Evolutionary conservation across 2,888 invertebrate genomes (phyloP).

Genomic region (Rhagium mordax): DNA sequence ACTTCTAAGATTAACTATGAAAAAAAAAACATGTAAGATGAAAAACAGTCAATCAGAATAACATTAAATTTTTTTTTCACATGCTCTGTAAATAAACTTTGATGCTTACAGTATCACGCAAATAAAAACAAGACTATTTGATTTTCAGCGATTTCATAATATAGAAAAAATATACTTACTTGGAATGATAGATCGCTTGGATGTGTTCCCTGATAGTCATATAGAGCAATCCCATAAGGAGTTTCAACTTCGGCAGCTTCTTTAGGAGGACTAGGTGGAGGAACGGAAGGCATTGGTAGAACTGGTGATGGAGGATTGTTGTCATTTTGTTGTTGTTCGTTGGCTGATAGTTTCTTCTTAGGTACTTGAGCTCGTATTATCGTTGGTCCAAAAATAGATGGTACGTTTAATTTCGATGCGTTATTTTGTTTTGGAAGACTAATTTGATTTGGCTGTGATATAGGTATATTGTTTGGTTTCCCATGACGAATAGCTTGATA

Average conservation of each 20-base stretch:
- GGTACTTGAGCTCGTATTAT: constrained; percentile 79
- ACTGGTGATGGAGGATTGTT: constrained; percentile 54
- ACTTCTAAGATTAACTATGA: too few relatives aligned
- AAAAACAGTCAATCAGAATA: too few relatives aligned
- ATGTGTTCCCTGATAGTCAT: constrained; percentile 83
- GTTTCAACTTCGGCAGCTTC: constrained; percentile 67
- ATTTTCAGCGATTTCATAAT: too few relatives aligned
- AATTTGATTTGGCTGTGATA: constrained; percentile 40
- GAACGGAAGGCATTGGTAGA: constrained; percentile 83
- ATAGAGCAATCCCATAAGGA: constrained; percentile 85
- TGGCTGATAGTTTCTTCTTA: constrained; percentile 32
- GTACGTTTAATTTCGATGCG: constrained; percentile 43
- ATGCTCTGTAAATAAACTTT: too few relatives aligned
- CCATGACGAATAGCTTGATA: constrained; percentile 24
- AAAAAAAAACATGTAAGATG: too few relatives aligned
- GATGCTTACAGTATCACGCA: too few relatives aligned
- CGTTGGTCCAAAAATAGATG: constrained; percentile 74
- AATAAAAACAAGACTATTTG: too few relatives aligned
- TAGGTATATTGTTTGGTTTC: constrained; percentile 24
- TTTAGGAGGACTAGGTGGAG: constrained; percentile 84
- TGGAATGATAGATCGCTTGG: constrained; percentile 85
- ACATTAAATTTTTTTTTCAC: too few relatives aligned
- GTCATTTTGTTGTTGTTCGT: constrained; percentile 72
- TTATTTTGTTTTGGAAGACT: constrained; percentile 25
- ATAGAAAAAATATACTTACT: constrained; percentile 73